Percentiles rank a stretch among this genome's conserved stretches.
Conservation (phyloP, 2,113 vertebrate genomes). For the Xiphias gladius region DNA sequence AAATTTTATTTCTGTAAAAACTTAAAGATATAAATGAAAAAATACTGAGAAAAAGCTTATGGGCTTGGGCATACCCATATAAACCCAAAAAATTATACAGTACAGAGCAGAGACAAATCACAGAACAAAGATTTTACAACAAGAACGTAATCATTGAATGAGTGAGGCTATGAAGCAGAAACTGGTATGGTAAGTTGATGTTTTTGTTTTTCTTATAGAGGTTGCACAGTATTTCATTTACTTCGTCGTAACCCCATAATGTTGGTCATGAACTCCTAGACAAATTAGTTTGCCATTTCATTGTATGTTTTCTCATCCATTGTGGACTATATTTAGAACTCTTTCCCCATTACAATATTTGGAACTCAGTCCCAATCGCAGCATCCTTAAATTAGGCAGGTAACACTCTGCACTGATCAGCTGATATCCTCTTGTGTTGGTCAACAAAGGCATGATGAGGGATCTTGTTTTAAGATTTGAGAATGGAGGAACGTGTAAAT, state of each 20-base stretch:
- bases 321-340: background rate
- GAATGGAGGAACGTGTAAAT: background rate
- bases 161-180: constrained; percentile 3
- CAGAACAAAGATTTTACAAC: background rate
- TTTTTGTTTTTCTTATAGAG: constrained; percentile 16
- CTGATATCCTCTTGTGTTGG: background rate
- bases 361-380: background rate
- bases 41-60: background rate
- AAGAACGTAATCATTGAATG: background rate
- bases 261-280: constrained; percentile 24
- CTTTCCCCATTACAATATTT: background rate
- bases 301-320: constrained; percentile 41
- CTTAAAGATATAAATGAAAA: background rate
- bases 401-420: background rate
- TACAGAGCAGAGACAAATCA: background rate
- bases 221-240: background rate
- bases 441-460: background rate
- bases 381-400: background rate
- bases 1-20: background rate
- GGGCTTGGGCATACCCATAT: background rate
- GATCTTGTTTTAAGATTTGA: constrained; percentile 4
- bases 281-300: constrained; percentile 45
- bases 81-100: background rate
- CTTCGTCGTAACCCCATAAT: constrained; percentile 8
- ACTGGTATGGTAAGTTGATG: constrained; percentile 56